Evolutionary conservation across 2,888 invertebrate species (phyloP), one percentile per base, ranked within the genome.

Genomic region (Calliopum simillimum): DNA sequence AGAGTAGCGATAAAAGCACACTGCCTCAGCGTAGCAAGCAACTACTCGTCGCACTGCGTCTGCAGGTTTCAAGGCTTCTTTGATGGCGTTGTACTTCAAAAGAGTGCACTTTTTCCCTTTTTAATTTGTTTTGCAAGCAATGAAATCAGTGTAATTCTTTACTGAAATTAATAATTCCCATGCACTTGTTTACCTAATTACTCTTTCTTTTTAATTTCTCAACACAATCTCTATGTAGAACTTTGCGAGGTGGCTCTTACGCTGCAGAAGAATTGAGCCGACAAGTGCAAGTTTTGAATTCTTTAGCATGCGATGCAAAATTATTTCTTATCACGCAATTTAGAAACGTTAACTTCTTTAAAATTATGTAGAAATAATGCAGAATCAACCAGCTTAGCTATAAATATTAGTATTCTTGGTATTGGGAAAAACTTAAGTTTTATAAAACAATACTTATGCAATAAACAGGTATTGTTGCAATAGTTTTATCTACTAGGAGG

Each of bases 311-410:
- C 59, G 13, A 59, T 59, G 41, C 6, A 81, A 82, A 82, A 82
- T 83, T 81, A 83, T 84, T 82, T 75, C 78, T 76, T 80, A 84
- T 79, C 82, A 82, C 84, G 82, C 82, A 78, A 82, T 73, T 76
- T 77, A 59, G 77, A 76, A 79, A 79, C 78, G 41, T 16, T 8
- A 25, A 59, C 25, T n/a, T 16, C 43, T 14, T 59, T 16, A 41
- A n/a, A 43, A 16, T 5, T 8, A n/a, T 41, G 12, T 8, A 3
- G 56, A 1, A 14, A n/a, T 14, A 19, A 12, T n/a, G 2, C 19
- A n/a, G 16, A 51, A 19, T 8, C 21, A n/a, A 19, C 51, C 13
- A 21, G 21, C n/a, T 19, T 51, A 16, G 5, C 3, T 19, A 49
- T 14, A 19, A 49, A 49, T 14, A 19, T 49, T 51, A 4, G 51